Conservation (phyloP, 1,140 invertebrate species). For the Drosophila asahinai region DNA sequence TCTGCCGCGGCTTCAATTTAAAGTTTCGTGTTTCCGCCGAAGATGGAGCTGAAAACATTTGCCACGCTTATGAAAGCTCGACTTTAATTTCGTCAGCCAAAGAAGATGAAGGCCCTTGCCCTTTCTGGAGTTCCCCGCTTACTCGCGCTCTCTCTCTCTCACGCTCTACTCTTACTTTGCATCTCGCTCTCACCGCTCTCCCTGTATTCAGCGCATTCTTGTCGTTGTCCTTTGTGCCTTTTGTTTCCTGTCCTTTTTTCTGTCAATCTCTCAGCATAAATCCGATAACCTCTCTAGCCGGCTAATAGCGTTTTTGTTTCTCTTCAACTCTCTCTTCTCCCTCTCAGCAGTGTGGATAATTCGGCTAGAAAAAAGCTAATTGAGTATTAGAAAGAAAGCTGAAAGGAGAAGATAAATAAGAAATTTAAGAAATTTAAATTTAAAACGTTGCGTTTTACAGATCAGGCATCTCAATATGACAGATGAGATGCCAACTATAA, state of each 20-base stretch:
- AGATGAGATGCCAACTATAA: too few relatives aligned
- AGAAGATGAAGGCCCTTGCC: constrained; percentile 31
- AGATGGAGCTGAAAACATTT: constrained; percentile 13
- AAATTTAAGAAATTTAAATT: too few relatives aligned
- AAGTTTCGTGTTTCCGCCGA: constrained; percentile 51
- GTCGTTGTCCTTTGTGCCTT: constrained; percentile 21
- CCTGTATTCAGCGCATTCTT: constrained; percentile 39
- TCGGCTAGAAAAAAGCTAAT: neutral
- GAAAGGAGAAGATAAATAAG: neutral
- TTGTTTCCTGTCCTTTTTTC: neutral
- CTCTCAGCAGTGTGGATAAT: neutral
- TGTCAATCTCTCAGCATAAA: neutral
- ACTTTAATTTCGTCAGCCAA: constrained; percentile 62
- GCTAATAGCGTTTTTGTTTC: neutral
- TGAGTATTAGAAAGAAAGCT: neutral
- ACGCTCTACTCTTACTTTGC: neutral
- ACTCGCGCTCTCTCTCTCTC: neutral
- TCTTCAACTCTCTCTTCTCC: neutral
- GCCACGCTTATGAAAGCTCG: constrained; percentile 48
- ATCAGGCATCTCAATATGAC: too few relatives aligned
- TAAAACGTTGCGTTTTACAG: too few relatives aligned
- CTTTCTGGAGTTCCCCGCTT: constrained; percentile 23
- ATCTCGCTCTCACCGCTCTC: constrained; percentile 1
- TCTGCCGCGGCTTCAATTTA: constrained; percentile 35
- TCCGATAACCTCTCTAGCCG: constrained; percentile 3